These are phyloP conservation scores for Saccopteryx leptura DNA, from an alignment of 2,113 vertebrate species.

Conservation along the genomic window DNA sequence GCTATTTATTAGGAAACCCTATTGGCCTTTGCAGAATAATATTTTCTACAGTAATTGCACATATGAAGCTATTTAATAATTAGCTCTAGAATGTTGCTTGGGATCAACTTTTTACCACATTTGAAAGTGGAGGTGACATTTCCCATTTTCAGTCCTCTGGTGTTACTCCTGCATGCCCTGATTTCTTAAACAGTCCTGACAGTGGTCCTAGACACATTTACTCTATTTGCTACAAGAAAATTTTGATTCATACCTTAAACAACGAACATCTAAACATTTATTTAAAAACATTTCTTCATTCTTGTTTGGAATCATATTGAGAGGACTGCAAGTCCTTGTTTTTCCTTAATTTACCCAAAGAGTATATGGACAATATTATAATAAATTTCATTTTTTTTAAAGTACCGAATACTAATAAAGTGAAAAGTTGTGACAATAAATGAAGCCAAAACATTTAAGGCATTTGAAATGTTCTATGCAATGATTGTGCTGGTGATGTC, in stretches of 20 bases:
- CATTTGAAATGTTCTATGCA: neutral
- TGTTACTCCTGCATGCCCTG: neutral
- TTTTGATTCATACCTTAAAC: slow-evolving; percentile 8
- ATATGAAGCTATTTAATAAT: slow-evolving; percentile 2
- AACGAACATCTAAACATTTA: neutral
- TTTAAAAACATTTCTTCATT: neutral
- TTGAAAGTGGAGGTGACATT: neutral
- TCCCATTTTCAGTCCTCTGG: neutral
- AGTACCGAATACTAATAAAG: neutral
- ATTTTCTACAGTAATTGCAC: neutral
- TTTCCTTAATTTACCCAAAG: slow-evolving; percentile 34
- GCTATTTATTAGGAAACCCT: neutral
- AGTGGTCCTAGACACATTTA: neutral
- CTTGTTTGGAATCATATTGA: neutral
- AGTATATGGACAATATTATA: neutral
- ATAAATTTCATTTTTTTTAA: slow-evolving; percentile 42
- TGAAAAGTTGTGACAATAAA: neutral
- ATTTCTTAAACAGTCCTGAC: neutral
- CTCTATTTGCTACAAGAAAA: slow-evolving; percentile 44
- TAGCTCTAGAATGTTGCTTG: neutral
- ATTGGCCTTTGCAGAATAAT: neutral
- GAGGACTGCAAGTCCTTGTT: neutral
- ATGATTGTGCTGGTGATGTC: neutral
- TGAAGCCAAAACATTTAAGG: neutral
- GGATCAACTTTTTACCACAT: neutral